Evolutionary conservation across 2,797 vertebrate species (phyloP), one percentile per base, ranked within the genome.

Genomic region (Dermochelys coriacea): DNA sequence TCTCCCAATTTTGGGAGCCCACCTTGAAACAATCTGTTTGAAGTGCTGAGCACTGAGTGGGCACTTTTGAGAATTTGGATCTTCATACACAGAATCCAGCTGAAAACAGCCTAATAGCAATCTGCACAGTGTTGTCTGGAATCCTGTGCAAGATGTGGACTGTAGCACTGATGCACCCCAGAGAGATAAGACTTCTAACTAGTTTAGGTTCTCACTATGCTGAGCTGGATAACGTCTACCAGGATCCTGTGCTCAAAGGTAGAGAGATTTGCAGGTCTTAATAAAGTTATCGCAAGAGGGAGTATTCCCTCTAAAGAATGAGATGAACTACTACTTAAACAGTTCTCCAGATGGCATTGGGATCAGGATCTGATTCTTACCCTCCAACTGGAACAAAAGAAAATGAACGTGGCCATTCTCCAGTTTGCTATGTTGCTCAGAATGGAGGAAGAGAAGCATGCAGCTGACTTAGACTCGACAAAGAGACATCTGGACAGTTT

Each of bases 21-120:
- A 47, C 2, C 27, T 12, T 3, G 50, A 79, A 89, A 15, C 3
- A 8, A 2, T 1, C 78, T 31, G 14, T 25, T 7, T 12, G 45
- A 82, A 49, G 1, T 6, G 0, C 0, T 47, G 92, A 86, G 61
- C 18, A 4, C 2, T 2, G 41, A 6, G 51, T 8, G 2, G 19
- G 0, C 41, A 45, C 23, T 81, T 54, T 37, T 57, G 7, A 64
- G 61, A 16, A 12, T 71, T 77, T 88, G 84, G 15, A 2, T 52
- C 54, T 1, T 31, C 19, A 61, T 55, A 5, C 1, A 27, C 41
- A 45, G 71, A 75, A 75, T 47, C 41, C 41, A 75, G 23, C 41
- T 45, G 71, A 45, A 27, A 45, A 27, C 11, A 7, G 19, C 23
- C 23, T 45, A 74, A 75, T 74, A 29, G 41, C 8, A 68, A 21